Percentiles rank a stretch among this genome's conserved stretches.
These are phyloP conservation scores for Thecocarcelia acutangulata DNA, from an alignment of 2,888 invertebrate genomes.

Conservation along the genomic window DNA sequence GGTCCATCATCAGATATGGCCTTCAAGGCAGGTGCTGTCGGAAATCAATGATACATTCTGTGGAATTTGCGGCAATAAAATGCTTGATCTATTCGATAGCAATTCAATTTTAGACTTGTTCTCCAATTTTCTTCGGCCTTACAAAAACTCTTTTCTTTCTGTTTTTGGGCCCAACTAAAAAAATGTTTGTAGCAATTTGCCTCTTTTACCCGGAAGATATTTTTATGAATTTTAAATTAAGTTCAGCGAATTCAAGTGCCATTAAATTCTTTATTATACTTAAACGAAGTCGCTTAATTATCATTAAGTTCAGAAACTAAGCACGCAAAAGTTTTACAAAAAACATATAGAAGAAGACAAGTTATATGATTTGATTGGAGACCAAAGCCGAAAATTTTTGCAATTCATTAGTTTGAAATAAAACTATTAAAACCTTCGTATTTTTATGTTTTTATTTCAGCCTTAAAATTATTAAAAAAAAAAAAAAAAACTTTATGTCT, in stretches of 20 bases:
- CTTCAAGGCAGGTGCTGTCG: no score
- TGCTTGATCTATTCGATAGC: no score
- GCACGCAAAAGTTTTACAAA: conserved; percentile 46
- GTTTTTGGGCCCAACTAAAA: no score
- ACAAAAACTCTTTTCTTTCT: no score
- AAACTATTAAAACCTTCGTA: conserved; percentile 61
- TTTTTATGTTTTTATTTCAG: conserved; percentile 68
- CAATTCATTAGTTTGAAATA: conserved; percentile 69
- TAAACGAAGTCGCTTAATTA: conserved; percentile 6
- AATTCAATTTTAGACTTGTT: no score
- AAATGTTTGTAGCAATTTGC: no score
- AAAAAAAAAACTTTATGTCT: conserved; percentile 30
- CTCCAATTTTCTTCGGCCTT: no score
- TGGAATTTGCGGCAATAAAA: no score
- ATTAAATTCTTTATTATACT: not conserved
- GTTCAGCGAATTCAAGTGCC: not conserved
- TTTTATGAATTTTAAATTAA: no score
- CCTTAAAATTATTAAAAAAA: conserved; percentile 18
- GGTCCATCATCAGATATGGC: no score
- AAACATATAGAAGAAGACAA: not conserved
- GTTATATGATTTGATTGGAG: conserved; percentile 53
- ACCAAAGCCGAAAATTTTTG: conserved; percentile 66
- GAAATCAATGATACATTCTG: no score
- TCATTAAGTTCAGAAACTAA: conserved; percentile 11
- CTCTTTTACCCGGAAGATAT: no score